These are phyloP conservation scores for Sphaerodactylus townsendi DNA, from an alignment of 2,113 vertebrate genomes.

Conservation along the genomic window DNA sequence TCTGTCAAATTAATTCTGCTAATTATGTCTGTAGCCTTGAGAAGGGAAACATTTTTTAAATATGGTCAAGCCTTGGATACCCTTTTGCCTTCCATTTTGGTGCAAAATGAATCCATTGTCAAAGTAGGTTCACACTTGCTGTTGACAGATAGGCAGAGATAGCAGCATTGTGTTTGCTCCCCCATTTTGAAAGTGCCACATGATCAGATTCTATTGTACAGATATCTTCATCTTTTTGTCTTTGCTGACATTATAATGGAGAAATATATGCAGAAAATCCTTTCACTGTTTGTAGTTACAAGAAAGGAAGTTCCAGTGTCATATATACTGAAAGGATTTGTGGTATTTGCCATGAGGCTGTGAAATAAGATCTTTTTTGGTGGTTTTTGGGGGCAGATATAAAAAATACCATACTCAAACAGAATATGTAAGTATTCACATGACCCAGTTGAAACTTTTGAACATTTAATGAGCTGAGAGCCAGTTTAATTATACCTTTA, in stretches of 20 bases:
- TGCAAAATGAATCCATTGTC: not conserved
- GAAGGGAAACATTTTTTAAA: constrained; percentile 12
- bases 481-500: too few species aligned
- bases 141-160: not conserved
- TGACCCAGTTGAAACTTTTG: too few species aligned
- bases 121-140: not conserved
- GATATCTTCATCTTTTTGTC: not conserved
- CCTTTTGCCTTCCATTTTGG: not conserved
- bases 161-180: not conserved
- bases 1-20: constrained; percentile 32
- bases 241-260: not conserved
- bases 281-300: not conserved
- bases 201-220: not conserved
- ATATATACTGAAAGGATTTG: not conserved
- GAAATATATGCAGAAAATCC: too few species aligned
- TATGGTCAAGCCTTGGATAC: not conserved
- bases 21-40: not conserved
- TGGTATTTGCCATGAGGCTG: too few species aligned
- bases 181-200: not conserved
- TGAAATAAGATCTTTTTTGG: not conserved
- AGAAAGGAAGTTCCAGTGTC: not conserved
- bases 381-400: too few species aligned
- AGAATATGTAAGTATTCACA: too few species aligned
- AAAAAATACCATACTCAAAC: too few species aligned
- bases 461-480: too few species aligned